Evolutionary conservation across 2,797 vertebrate species (phyloP), one percentile per base, ranked within the genome.

Genomic region (Poecilia picta): DNA sequence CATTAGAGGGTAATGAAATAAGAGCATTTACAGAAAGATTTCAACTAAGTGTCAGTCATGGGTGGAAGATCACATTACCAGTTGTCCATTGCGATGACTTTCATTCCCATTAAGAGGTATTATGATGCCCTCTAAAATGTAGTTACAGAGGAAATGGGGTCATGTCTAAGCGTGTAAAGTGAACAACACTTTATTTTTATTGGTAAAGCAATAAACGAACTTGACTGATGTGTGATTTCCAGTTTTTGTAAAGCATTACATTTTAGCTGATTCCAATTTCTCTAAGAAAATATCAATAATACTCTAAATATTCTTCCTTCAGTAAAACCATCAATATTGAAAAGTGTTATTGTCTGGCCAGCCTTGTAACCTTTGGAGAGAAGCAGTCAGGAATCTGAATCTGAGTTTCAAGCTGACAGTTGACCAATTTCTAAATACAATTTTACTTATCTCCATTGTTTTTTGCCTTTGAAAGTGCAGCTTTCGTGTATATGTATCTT

Each of bases 1-100:
- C 86, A 91, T 91, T 91, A 92, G 74, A 47, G 39, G 49, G 72
- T 88, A 90, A 92, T 93, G 85, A 89, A 92, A 94, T 92, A 84
- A 88, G 79, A 84, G 75, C 88, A 77, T 93, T 93, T 92, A 90
- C 90, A 91, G 87, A 87, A 80, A 89, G 89, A 88, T 90, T 86
- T 90, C 78, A 92, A 88, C 77, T 80, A 83, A 86, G 78, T 87
- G 86, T 88, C 92, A 91, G 89, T 89, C 90, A 91, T 84, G 87
- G 85, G 75, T 71, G 83, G 89, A 87, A 31, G 74, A 87, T 92
- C 88, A 86, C 90, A 89, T 92, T 88, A 92, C 88, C 78, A 84
- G 45, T 83, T 88, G 83, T 89, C 83, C 86, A 31, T 79, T 83
- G 82, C 73, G 41, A 66, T 83, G 86, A 85, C 81, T 87, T 85